phyloP scores from a whole-genome alignment of 2,113 vertebrate genomes.

The Ceyx margarethae region DNA sequence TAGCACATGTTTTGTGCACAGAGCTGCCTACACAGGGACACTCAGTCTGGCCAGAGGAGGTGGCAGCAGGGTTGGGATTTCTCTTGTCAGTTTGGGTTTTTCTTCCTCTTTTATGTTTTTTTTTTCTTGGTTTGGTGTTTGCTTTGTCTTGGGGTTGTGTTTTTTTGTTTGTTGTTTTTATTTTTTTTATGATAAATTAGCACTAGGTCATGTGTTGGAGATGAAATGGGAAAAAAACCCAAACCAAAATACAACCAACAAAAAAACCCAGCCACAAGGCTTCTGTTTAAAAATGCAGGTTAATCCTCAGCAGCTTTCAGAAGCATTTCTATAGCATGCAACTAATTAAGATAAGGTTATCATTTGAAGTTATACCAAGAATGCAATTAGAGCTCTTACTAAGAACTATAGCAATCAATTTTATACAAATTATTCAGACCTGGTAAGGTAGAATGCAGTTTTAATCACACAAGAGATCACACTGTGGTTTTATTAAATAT shows the following conservation, averaged over 20 bases:
- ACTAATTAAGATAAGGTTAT: conserved; percentile 86
- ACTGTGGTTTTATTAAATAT: conserved; percentile 67
- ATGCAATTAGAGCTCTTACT: conserved; percentile 79
- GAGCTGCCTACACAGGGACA: background rate
- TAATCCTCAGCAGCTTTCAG: conserved; percentile 73
- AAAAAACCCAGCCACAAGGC: background rate
- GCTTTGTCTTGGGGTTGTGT: background rate
- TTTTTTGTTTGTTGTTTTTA: conserved; percentile 47
- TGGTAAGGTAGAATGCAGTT: conserved; percentile 72
- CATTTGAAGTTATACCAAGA: conserved; percentile 80
- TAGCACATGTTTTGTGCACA: rapidly evolving
- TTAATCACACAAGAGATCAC: conserved; percentile 72
- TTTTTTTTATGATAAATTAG: conserved; percentile 61
- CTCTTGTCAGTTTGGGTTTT: conserved; percentile 15
- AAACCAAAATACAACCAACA: background rate
- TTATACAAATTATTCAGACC: conserved; percentile 77
- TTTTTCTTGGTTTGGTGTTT: background rate
- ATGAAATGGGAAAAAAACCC: background rate
- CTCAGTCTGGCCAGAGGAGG: background rate
- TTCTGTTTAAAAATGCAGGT: conserved; percentile 75
- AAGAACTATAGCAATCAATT: conserved; percentile 79
- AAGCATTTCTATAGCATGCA: conserved; percentile 75
- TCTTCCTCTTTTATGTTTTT: conserved; percentile 54
- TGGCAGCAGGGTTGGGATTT: background rate
- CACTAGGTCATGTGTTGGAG: conserved; percentile 36